Base-by-base conservation (phyloP, 2,888 invertebrate genomes). In the Drosophila subquinaria region DNA sequence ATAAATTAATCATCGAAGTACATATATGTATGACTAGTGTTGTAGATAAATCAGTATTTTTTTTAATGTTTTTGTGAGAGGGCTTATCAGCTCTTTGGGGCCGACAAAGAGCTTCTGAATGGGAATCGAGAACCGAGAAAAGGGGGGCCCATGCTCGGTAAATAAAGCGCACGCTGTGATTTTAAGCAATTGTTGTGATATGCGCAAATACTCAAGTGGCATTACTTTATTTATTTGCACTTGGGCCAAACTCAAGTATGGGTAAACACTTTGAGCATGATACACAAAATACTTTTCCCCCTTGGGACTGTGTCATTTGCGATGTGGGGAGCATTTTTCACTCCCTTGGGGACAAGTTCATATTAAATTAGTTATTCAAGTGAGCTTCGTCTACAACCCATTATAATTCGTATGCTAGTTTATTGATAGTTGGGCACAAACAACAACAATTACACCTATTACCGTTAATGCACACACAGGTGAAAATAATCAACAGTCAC, bases 291-390 rank as follows among this genome's bases (percentile, higher is more conserved):
- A 33, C 4, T 15, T 20, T 43, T 13, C 13, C 45, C 59, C 38
- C 33, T 45, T 38, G 13, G 17, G 43, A 23, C 20, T 20, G 17
- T 47, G 33, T 1, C 57, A 45, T 69, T 79, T 62, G 40, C 57
- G 42, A 5, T 38, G 38, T 35, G 42, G 30, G 53, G 15, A 20
- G 11, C 36, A 36, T n/a, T 23, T 23, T 8, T 38, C 2, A 30
- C 13, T 59, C 57, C 35, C 59, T 27, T 27, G 63, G 45, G 47
- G 48, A 51, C 9, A 56, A 63, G 71, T 69, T 57, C 76, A 82
- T 79, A 80, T 73, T 66, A 75, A 73, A 77, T 77, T 60, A 69
- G 61, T 64, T 70, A 73, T 82, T 69, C 68, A 72, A 69, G 51
- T 57, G 33, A 61, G 53, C 45, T 15, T 35, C 23, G 27, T 33